Base-by-base conservation (phyloP, 2,113 vertebrate species). In the Notothenia rossii region DNA sequence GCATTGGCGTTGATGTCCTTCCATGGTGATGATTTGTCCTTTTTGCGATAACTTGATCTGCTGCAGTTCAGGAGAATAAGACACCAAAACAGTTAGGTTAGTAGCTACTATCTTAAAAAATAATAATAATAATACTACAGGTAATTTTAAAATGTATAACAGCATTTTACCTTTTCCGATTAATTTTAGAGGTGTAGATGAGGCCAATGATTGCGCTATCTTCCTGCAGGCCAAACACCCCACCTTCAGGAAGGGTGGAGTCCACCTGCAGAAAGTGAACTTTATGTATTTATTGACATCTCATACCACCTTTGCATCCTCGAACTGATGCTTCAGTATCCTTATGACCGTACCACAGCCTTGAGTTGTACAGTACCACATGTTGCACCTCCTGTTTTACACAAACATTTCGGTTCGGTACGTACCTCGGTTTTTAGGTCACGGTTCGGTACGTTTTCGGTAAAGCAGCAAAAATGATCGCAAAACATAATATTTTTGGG, bases 191-290 rank as follows among this genome's bases (percentile, higher is more conserved):
- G 1, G 92, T 94, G 81, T 95, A 95, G 82, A 95, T 85, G 64
- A 95, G 92, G 46, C 94, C 94, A 11, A 94, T 85, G 33, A 94
- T 94, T 74, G 93, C 89, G 80, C 82, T 91, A 20, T 95, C 95
- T 56, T 93, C 91, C 70, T 89, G 90, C 15, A 95, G 86, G 4
- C 72, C 87, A 56, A 48, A 64, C 29, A 95, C 91, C 0, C 92
- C 93, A 9, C 79, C 87, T 64, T 92, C 86, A 60, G 90, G 86
- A 61, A 94, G 83, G 0, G 29, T 56, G 1, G 87, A 91, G n/a
- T 72, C 71, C 58, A 93, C 75, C 95, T 95, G 83, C 5, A 74
- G 2, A 75, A 18, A 48, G 46, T 2, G 5, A 74, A 3, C 3
- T 43, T 48, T 2, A n/a, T 49, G 33, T 40, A 1, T 20, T 62